phyloP scores from a whole-genome alignment of 2,888 invertebrate species.

The Pegoplata infirma region DNA sequence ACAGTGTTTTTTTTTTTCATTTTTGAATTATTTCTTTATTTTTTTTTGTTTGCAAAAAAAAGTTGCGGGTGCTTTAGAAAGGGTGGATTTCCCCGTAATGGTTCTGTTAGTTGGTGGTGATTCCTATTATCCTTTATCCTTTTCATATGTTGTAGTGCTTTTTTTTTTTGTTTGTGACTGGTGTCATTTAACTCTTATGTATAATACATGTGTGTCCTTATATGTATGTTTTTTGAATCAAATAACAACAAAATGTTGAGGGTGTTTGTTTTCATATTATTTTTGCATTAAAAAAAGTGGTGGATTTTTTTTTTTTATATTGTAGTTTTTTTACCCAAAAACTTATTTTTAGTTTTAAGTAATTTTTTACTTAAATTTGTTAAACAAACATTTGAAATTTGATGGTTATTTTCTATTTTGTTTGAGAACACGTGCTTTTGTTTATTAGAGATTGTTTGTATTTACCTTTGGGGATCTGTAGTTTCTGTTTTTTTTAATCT shows the following conservation, averaged over 20 bases:
- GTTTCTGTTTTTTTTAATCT: constrained; percentile 52
- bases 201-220: neutral
- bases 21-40: constrained; percentile 19
- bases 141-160: neutral
- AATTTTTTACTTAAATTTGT: constrained; percentile 17
- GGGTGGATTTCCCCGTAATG: constrained; percentile 38
- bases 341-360: neutral
- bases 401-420: too few species aligned
- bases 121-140: constrained; percentile 41
- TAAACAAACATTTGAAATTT: constrained; percentile 39
- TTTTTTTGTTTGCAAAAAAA: constrained; percentile 22
- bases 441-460: constrained; percentile 18
- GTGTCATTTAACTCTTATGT: constrained; percentile 58
- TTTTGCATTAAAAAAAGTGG: constrained; percentile 48
- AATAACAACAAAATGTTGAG: constrained; percentile 33
- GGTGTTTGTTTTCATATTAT: constrained; percentile 51
- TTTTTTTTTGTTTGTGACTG: too few species aligned
- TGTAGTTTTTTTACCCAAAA: constrained; percentile 24
- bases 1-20: too few species aligned
- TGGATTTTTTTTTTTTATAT: constrained; percentile 20
- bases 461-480: constrained; percentile 41
- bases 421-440: constrained; percentile 45
- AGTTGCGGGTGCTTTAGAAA: constrained; percentile 49
- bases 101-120: constrained; percentile 12
- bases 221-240: neutral